Evolutionary conservation across 92 coral and sea anemone species (phyloP).

Genomic region (Micromussa lordhowensis): DNA sequence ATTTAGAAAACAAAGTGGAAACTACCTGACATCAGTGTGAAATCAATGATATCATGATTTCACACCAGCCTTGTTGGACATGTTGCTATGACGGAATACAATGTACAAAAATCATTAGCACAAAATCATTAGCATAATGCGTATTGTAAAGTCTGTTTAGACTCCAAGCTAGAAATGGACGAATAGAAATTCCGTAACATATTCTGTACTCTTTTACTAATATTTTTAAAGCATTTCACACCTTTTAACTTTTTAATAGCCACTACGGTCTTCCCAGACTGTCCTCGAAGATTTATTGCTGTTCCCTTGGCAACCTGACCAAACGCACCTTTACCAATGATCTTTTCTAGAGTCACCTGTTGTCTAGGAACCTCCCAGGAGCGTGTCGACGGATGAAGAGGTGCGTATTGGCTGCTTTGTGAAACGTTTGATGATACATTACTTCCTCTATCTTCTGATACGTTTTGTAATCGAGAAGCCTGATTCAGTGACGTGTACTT

Average conservation of each 20-base stretch:
- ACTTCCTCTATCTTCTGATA: too few relatives aligned
- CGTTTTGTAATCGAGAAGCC: too few relatives aligned
- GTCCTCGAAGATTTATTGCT: too few relatives aligned
- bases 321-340: too few relatives aligned
- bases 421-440: not conserved
- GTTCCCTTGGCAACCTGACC: too few relatives aligned
- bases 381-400: slow-evolving; percentile 24
- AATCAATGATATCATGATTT: not conserved
- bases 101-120: too few relatives aligned
- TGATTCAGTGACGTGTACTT: too few relatives aligned
- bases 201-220: not conserved
- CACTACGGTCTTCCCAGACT: not conserved
- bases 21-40: too few relatives aligned
- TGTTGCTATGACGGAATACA: not conserved
- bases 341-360: too few relatives aligned
- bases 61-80: not conserved
- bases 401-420: not conserved
- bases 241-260: not conserved
- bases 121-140: not conserved
- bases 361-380: slow-evolving; percentile 23
- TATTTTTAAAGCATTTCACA: not conserved
- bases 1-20: too few relatives aligned
- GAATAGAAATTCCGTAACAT: not conserved
- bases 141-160: not conserved
- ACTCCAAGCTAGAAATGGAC: not conserved